Conservation (phyloP, 2,888 invertebrate species). For the Tenthredo livida region DNA sequence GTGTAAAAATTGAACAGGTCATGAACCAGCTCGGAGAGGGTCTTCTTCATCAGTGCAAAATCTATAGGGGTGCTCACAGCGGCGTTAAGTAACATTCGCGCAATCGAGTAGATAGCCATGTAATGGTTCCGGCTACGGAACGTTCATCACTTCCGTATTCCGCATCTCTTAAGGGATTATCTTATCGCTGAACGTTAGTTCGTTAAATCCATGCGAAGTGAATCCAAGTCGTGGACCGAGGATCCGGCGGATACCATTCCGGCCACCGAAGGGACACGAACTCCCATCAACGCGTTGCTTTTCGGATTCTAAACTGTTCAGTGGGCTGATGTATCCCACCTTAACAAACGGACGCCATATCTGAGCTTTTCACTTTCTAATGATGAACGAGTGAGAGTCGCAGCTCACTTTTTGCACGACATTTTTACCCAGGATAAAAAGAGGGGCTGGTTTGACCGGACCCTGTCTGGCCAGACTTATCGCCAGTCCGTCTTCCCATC, state of each 20-base stretch:
- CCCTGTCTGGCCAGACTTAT: neutral
- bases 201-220: conserved; percentile 28
- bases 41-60: neutral
- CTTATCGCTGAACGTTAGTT: conserved; percentile 21
- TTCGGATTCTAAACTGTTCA: neutral
- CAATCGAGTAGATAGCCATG: conserved; percentile 3
- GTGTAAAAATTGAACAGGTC: neutral
- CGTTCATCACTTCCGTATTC: conserved; percentile 36
- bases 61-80: neutral
- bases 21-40: neutral
- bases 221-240: neutral
- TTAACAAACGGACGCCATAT: neutral
- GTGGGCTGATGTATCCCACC: neutral
- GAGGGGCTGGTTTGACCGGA: neutral
- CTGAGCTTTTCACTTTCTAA: neutral
- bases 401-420: neutral
- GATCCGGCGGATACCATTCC: neutral
- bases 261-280: neutral
- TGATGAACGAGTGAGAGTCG: neutral
- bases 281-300: conserved; percentile 2
- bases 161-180: conserved; percentile 21
- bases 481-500: neutral
- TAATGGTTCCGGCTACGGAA: neutral
- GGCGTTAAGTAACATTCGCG: neutral
- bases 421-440: neutral